Conservation (phyloP, 35 echinoderm and acorn worm genomes). For the Anneissia japonica region DNA sequence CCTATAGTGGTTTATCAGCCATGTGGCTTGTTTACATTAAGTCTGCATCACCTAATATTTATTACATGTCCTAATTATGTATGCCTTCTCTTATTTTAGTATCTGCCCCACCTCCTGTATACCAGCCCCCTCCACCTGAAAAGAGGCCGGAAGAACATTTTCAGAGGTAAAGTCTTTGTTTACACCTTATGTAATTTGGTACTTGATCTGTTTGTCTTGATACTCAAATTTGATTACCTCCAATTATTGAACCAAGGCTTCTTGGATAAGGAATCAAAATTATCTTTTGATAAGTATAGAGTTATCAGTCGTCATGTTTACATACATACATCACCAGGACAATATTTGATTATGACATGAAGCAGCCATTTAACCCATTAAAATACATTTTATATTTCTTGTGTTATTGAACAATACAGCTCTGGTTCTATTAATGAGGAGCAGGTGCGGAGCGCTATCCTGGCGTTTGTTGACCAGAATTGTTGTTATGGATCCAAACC, state of each 20-base stretch:
- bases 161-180: background rate
- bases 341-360: background rate
- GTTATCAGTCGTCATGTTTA: background rate
- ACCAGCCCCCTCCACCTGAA: background rate
- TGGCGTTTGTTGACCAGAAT: constrained; percentile 52
- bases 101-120: constrained; percentile 1
- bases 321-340: background rate
- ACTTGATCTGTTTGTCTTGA: background rate
- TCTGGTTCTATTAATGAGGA: constrained; percentile 34
- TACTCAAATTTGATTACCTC: background rate
- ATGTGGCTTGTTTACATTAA: no score
- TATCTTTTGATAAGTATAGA: no score
- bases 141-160: background rate
- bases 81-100: background rate
- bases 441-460: constrained; percentile 48
- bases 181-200: background rate
- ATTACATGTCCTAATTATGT: no score
- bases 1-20: no score
- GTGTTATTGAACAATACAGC: background rate
- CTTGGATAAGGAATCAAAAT: no score
- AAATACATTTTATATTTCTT: background rate
- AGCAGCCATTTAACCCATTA: no score
- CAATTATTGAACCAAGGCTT: background rate
- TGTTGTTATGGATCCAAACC: constrained; percentile 70
- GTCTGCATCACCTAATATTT: no score